Percentiles rank a stretch among this genome's conserved stretches.
Conservation (phyloP, 2,888 invertebrate genomes). For the Gymnocheta viridis region DNA sequence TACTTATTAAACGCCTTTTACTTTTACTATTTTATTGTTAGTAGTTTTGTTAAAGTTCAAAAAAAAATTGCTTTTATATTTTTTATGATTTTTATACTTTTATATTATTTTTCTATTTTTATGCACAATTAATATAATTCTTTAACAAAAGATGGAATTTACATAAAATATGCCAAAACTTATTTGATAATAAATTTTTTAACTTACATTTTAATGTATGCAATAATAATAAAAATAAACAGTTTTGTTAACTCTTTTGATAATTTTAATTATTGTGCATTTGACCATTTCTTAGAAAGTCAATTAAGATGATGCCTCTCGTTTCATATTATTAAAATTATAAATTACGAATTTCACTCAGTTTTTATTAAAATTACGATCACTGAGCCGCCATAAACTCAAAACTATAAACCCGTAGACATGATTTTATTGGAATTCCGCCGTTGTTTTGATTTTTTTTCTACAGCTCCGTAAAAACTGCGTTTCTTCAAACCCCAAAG, state of each 20-base stretch:
- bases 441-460: too few species aligned
- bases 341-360: too few species aligned
- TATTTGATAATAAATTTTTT: constrained; percentile 2
- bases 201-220: constrained; percentile 3
- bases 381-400: too few species aligned
- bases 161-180: constrained; percentile 38
- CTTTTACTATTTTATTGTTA: constrained; percentile 28
- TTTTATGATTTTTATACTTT: not conserved
- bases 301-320: too few species aligned
- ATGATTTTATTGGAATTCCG: too few species aligned
- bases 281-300: not conserved
- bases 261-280: not conserved
- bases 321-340: too few species aligned
- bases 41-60: constrained; percentile 14
- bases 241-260: not conserved
- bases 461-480: too few species aligned
- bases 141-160: not conserved
- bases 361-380: too few species aligned
- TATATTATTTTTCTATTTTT: constrained; percentile 7
- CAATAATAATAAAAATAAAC: constrained; percentile 8
- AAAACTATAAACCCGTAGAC: too few species aligned
- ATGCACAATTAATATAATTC: constrained; percentile 40
- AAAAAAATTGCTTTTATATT: not conserved
- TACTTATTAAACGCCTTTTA: constrained; percentile 7
- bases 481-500: too few species aligned